Base-by-base conservation (phyloP, 2,113 vertebrate species). In the Philantomba maxwellii region DNA sequence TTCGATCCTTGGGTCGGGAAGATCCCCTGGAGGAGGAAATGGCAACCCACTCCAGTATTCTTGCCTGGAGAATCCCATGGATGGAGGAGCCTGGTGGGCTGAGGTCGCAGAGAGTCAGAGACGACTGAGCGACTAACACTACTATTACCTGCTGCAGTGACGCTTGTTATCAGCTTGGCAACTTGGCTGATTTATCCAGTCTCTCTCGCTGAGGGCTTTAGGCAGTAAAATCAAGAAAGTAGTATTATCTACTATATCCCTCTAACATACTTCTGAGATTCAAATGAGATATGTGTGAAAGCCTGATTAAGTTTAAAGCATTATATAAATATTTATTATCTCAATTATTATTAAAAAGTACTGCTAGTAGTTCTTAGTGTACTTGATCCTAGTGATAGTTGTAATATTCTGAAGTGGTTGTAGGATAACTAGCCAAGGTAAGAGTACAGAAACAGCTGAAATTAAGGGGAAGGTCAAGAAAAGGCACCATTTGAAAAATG, bases 131-230 rank as follows among this genome's bases (percentile, higher is more conserved):
- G 2, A 23, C 66, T 10, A 23, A 23, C n/a, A 3, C n/a, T 23
- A 3, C n/a, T 39, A 0, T 19, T 39, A 1, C n/a, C 33, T 73
- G 19, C 4, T 75, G 9, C 57, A 43, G 28, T 25, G n/a, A 3
- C n/a, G 19, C 12, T 57, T 73, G 11, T 75, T 55, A 57, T 23
- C 82, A 82, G 62, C 39, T 93, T 93, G 64, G 30, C 11, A 77
- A 51, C 8, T 39, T 81, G 73, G 33, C 19, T 55, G 55, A 55
- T 39, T 55, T 36, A 36, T 58, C 58, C 80, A 23, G 2, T 49
- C 62, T 85, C 60, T 64, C 73, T 77, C n/a, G n/a, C 43, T 13
- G 55, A 55, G 45, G 15, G 43, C n/a, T 89, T 93, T 66, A 87
- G 73, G 51, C 47, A 43, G 7, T 45, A 43, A 49, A 57, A 64